A percentile compares a stretch with the other conserved stretches of the same genome.
Conservation (phyloP, 2,888 invertebrate genomes). For the Dolichomitus sp. region DNA sequence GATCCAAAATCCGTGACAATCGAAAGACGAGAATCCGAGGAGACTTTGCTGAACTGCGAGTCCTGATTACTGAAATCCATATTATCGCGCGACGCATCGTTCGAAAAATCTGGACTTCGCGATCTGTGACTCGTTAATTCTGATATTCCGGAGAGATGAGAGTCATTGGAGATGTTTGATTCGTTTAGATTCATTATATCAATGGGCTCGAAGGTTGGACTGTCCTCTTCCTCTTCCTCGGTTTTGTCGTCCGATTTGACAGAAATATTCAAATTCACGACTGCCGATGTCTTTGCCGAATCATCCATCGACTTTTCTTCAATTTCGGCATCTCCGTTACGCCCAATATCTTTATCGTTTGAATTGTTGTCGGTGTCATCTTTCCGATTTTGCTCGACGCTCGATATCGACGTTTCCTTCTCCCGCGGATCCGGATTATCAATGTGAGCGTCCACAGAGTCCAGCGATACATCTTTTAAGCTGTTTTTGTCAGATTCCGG, state of each 20-base stretch:
- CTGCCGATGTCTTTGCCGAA: constrained; percentile 26
- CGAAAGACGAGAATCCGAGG: constrained; percentile 88
- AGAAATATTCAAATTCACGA: constrained; percentile 76
- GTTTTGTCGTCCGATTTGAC: constrained; percentile 85
- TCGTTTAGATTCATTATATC: constrained; percentile 86
- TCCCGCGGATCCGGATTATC: constrained; percentile 67
- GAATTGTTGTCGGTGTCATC: constrained; percentile 76
- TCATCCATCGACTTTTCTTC: constrained; percentile 72
- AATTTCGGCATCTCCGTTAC: constrained; percentile 71
- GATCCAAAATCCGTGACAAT: constrained; percentile 87
- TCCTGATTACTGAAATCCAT: constrained; percentile 87
- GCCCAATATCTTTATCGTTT: constrained; percentile 68
- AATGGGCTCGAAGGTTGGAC: constrained; percentile 90
- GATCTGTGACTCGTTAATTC: constrained; percentile 88
- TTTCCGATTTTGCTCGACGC: constrained; percentile 66
- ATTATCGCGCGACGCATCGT: constrained; percentile 84
- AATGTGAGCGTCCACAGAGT: constrained; percentile 78
- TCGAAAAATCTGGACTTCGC: constrained; percentile 81
- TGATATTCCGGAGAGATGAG: constrained; percentile 88
- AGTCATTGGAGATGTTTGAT: constrained; percentile 88
- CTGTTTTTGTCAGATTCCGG: constrained; percentile 92
- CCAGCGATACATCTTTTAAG: constrained; percentile 84
- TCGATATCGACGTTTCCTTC: constrained; percentile 43
- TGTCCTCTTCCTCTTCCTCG: constrained; percentile 89
- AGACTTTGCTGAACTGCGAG: constrained; percentile 89